phyloP scores from a whole-genome alignment of 2,888 invertebrate species.

The Linhomoeus sp. region DNA sequence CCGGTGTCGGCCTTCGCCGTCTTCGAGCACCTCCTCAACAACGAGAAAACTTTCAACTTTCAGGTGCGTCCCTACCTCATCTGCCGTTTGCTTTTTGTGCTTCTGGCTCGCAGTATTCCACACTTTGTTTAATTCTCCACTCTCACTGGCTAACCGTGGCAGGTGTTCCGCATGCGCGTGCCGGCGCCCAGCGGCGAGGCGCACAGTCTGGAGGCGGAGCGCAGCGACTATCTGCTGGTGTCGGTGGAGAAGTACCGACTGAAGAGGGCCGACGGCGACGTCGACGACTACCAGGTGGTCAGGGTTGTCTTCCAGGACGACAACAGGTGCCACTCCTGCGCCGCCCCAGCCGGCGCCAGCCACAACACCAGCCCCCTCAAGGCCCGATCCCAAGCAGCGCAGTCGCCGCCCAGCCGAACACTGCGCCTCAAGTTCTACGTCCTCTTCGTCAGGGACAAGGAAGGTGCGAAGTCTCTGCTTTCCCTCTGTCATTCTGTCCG shows the following conservation, averaged over 20 bases:
- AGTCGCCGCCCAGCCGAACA: not conserved
- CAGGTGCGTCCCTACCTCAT: too few relatives aligned
- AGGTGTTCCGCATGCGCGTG: not conserved
- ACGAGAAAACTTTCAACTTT: slow-evolving; percentile 42
- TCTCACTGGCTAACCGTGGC: slow-evolving; percentile 2
- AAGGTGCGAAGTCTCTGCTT: not conserved
- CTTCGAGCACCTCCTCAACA: slow-evolving; percentile 47
- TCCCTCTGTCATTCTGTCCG: too few relatives aligned
- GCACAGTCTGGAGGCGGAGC: not conserved
- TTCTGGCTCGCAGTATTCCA: too few relatives aligned
- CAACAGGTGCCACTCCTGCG: too few relatives aligned
- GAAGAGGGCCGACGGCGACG: not conserved
- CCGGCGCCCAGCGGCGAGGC: not conserved
- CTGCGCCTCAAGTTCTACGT: slow-evolving; percentile 12
- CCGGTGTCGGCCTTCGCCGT: slow-evolving; percentile 44
- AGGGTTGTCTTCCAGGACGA: slow-evolving; percentile 9
- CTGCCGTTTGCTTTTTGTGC: too few relatives aligned
- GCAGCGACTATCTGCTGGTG: slow-evolving; percentile 13
- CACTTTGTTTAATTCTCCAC: too few relatives aligned
- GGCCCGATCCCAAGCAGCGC: too few relatives aligned
- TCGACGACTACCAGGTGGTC: slow-evolving; percentile 6
- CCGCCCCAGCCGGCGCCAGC: too few relatives aligned
- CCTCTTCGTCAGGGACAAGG: slow-evolving; percentile 9
- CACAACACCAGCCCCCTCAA: too few relatives aligned
- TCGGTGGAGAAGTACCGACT: slow-evolving; percentile 4